Conservation (phyloP, 2,888 invertebrate genomes). For the Papilio protenor region DNA sequence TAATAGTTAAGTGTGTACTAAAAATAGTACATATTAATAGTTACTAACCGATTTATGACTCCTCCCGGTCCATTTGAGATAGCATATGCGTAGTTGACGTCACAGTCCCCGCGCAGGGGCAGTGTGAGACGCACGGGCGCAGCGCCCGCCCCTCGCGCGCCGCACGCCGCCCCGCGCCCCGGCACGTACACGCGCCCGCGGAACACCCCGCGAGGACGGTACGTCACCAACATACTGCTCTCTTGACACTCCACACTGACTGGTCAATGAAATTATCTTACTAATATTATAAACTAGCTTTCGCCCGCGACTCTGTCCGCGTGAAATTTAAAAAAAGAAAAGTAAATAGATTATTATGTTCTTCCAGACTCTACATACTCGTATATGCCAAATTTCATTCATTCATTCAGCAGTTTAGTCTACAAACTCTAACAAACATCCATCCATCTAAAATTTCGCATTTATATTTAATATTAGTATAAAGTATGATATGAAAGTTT, state of each 20-base stretch:
- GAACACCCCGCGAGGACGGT: constrained; percentile 85
- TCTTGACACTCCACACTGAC: constrained; percentile 92
- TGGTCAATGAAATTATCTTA: constrained; percentile 59
- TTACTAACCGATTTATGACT: constrained; percentile 76
- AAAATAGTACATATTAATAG: not conserved
- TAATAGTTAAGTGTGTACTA: too few relatives aligned
- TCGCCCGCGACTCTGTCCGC: too few relatives aligned
- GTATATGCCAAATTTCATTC: too few relatives aligned
- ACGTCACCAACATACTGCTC: constrained; percentile 87
- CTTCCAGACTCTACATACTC: too few relatives aligned
- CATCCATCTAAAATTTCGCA: too few relatives aligned
- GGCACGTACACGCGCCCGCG: constrained; percentile 92
- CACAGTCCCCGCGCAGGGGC: constrained; percentile 84
- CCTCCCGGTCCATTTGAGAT: constrained; percentile 75
- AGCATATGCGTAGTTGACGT: constrained; percentile 83
- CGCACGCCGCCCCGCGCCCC: constrained; percentile 90
- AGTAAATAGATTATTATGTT: too few relatives aligned
- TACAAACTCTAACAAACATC: too few relatives aligned
- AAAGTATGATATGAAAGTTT: not conserved
- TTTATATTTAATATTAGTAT: too few relatives aligned
- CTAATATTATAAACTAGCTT: not conserved
- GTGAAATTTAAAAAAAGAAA: too few relatives aligned
- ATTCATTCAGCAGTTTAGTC: too few relatives aligned
- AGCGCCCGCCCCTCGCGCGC: constrained; percentile 81
- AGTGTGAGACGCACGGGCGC: constrained; percentile 82